phyloP scores from a whole-genome alignment of 2,888 invertebrate genomes.

The Agrilus mali region DNA sequence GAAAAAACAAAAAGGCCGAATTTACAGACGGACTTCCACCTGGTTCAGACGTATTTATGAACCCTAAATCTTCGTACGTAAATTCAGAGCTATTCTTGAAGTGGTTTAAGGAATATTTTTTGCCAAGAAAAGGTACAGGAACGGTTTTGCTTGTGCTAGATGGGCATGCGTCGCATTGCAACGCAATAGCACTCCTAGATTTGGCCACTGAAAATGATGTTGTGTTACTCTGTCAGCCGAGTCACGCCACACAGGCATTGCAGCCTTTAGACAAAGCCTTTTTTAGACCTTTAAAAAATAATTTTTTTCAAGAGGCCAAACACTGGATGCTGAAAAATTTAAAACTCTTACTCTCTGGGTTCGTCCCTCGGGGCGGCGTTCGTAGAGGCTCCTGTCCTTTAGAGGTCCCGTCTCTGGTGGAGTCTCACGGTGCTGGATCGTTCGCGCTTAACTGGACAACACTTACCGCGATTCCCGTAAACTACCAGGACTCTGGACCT shows the following conservation, averaged over 20 bases:
- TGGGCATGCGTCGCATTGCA: slow-evolving; percentile 4
- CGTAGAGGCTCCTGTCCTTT: too few relatives aligned
- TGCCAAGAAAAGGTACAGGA: not conserved
- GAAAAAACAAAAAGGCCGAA: slow-evolving; percentile 6
- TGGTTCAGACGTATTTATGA: slow-evolving; percentile 3
- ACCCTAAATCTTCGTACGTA: too few relatives aligned
- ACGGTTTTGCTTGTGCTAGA: slow-evolving; percentile 1
- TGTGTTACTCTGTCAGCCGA: slow-evolving; percentile 2
- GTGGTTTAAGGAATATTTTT: slow-evolving; percentile 4
- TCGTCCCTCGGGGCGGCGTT: too few relatives aligned
- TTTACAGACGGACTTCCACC: slow-evolving; percentile 2
- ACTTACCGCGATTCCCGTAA: too few relatives aligned
- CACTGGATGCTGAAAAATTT: not conserved
- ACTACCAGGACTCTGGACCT: too few relatives aligned
- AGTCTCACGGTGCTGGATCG: too few relatives aligned
- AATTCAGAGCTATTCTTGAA: slow-evolving; percentile 1
- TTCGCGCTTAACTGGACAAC: too few relatives aligned
- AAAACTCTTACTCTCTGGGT: too few relatives aligned
- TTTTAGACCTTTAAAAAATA: slow-evolving; percentile 3
- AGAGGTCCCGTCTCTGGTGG: too few relatives aligned
- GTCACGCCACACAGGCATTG: slow-evolving; percentile 11
- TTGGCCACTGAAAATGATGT: slow-evolving; percentile 1
- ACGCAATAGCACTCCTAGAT: slow-evolving; percentile 1
- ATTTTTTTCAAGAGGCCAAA: slow-evolving; percentile 1
- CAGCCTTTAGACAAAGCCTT: slow-evolving; percentile 13